Conservation (phyloP, 2,113 vertebrate genomes). For the Numida meleagris region DNA sequence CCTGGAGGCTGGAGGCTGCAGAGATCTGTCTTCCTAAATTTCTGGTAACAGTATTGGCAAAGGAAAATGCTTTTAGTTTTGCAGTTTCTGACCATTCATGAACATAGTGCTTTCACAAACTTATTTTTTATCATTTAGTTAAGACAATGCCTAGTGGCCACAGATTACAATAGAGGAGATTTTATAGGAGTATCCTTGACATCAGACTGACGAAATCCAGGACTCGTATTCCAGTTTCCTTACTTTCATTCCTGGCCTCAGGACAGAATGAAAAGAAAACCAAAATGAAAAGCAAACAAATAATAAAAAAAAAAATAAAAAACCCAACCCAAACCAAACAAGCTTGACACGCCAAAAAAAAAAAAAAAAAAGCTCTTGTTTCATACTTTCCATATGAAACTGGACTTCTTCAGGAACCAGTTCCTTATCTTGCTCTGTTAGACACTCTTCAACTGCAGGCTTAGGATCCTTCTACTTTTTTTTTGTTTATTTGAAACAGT, state of each 20-base stretch:
- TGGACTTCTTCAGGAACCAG: background rate
- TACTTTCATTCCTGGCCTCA: no score
- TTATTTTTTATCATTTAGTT: background rate
- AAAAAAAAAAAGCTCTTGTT: background rate
- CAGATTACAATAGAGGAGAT: background rate
- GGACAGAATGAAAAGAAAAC: background rate
- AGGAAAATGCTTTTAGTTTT: background rate
- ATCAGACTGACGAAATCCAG: background rate
- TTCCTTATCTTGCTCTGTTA: background rate
- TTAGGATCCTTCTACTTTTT: background rate
- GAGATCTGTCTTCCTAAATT: background rate
- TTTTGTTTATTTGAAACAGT: background rate
- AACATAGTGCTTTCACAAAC: background rate
- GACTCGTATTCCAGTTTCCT: background rate
- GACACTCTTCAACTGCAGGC: background rate
- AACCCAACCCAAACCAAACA: background rate
- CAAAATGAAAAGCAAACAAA: background rate
- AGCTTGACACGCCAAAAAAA: background rate
- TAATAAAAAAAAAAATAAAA: background rate
- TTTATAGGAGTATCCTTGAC: background rate
- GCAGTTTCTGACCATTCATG: background rate
- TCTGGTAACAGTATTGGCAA: background rate
- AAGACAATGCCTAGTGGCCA: background rate
- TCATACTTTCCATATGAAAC: background rate
- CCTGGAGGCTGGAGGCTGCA: background rate